Evolutionary conservation across 2,113 vertebrate genomes (phyloP), one percentile per base, ranked within the genome.

Genomic region (Hiodon alosoides): DNA sequence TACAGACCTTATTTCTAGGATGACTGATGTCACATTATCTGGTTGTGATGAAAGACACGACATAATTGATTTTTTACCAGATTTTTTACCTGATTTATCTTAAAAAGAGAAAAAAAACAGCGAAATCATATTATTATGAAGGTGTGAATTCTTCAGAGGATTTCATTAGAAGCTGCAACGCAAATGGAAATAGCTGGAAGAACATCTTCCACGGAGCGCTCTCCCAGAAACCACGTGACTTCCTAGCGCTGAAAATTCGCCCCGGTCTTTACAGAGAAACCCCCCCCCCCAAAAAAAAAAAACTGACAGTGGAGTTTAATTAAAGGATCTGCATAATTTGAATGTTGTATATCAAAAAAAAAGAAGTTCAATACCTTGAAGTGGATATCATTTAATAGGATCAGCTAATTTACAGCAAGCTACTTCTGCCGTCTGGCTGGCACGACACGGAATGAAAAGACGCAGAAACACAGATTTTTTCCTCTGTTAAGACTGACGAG

Each of bases 371-470:
- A 65, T 51, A 73, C 81, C 80, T 84, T 86, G 80, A 84, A 82
- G 84, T 84, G 78, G 80, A 82, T 84, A 84, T 84, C 83, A 81
- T 84, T 86, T 86, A 86, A 86, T 82, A 71, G 79, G 80, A 86
- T 86, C 84, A 80, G 80, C 77, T 82, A 78, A 82, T 85, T 82
- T 79, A 81, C 77, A 75, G 74, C 75, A 73, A 69, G 52, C 77
- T 76, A 68, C 76, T 79, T 17, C 60, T 73, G 72, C 67, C 70
- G 75, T 59, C 71, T 64, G 67, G 75, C 77, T 77, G 73, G 76
- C 70, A 60, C 66, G 54, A 77, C 78, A 78, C 72, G 71, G 74
- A 69, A 69, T 67, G 76, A 67, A 31, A 69, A 67, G 31, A 79
- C 11, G 76, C 71, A 80, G 79, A 71, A 82, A 69, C 79, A 72